Evolutionary conservation across 1,140 invertebrate genomes (phyloP), one percentile per base, ranked within the genome.

Genomic region (Drosophila pseudoobscura): DNA sequence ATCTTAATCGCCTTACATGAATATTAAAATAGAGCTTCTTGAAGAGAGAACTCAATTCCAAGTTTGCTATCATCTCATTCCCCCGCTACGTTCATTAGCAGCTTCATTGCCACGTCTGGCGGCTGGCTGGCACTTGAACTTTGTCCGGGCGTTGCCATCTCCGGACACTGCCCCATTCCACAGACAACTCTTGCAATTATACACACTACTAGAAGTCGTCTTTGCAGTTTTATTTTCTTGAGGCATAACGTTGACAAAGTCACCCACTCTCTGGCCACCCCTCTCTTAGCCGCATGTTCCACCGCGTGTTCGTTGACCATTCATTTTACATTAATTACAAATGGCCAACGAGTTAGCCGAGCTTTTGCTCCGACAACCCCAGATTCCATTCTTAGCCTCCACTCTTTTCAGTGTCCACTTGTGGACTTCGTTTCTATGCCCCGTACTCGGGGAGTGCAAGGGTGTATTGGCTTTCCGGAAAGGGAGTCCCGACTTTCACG

Each of bases 251-350:
- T 69, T 69, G 66, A 57, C 66, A 69, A 69, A 69, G 52, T 57
- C 66, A 50, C 65, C 63, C 56, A 63, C 3, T 17, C 15, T 6
- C 45, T 3, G 3, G 2, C 6, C 24, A 31, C 26, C 15, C 7
- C 9, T 29, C 43, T 31, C 41, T 41, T 17, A 46, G 46, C 13
- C 9, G 31, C 39, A 39, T n/a, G 9, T 4, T n/a, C n/a, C n/a
- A n/a, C 35, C 31, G 66, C 70, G 68, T 73, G 70, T 63, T 46
- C 55, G 8, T 5, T 53, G 52, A 44, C 24, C 70, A 72, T 73
- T 73, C 46, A 63, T 73, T 72, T 29, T 20, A 20, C 69, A 56
- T 72, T 73, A 73, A 73, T 73, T 73, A 56, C 58, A 47, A 71
- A 60, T 71, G 55, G 70, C 65, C 55, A 71, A 20, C 45, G 51